Base-by-base conservation (phyloP, 1,140 invertebrate genomes). In the Drepana arcuata region DNA sequence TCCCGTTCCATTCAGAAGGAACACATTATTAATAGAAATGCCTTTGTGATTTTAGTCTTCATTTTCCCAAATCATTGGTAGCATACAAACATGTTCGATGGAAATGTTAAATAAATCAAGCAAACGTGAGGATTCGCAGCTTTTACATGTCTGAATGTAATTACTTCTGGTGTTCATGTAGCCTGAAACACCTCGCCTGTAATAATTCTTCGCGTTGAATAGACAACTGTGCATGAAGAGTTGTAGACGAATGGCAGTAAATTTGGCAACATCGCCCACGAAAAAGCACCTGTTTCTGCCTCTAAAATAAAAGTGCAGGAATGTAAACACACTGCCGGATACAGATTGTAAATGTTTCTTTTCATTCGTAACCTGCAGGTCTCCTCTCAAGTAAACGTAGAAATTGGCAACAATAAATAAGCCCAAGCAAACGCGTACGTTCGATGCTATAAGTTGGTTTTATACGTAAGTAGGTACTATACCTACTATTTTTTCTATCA, bases 231-330 rank as follows among this genome's bases (percentile, higher is more conserved):
- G 24, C 24, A n/a, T 4, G 14, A 48, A 60, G n/a, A n/a, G n/a
- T n/a, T n/a, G n/a, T n/a, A n/a, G 45, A 60, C 46, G 46, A 47
- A 53, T 56, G 33, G 41, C 28, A 29, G 26, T 33, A 43, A 49
- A 50, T 38, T 56, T 61, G 53, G 49, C 52, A 61, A 32, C 26
- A 16, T 34, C 9, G 13, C 9, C 16, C 12, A 18, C 7, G n/a
- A n/a, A n/a, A n/a, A n/a, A n/a, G n/a, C n/a, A n/a, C n/a, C n/a
- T 37, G 26, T 34, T 40, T 28, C 26, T n/a, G n/a, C n/a, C n/a
- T n/a, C n/a, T n/a, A n/a, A 16, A 42, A 47, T 25, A 37, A 47
- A 48, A 47, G 37, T 35, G 27, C 18, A 31, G 23, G 29, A 26
- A 47, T 37, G 36, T 46, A 46, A 46, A 46, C 43, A 34, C 7